A percentile compares a stretch with the other conserved stretches of the same genome.
Evolutionary conservation across 2,888 invertebrate genomes (phyloP).

Genomic region (Noctua fimbriata): DNA sequence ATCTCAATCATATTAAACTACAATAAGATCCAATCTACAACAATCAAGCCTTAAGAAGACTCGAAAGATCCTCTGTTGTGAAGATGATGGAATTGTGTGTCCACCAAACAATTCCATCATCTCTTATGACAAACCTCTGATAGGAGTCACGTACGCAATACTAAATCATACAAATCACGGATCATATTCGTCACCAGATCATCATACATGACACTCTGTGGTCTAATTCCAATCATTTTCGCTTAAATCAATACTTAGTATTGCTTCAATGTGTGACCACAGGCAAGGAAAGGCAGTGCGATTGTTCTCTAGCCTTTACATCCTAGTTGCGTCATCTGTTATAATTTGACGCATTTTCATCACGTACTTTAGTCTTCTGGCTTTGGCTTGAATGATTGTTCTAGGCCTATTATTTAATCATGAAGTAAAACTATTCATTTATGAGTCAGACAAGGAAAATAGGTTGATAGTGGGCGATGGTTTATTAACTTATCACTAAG

Average conservation of each 20-base stretch:
- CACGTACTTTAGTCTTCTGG: constrained; percentile 47
- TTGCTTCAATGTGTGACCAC: constrained; percentile 52
- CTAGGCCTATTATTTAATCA: constrained; percentile 41
- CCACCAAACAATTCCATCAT: constrained; percentile 31
- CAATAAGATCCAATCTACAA: not conserved
- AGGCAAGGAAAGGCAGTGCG: constrained; percentile 40
- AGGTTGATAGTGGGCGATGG: constrained; percentile 50
- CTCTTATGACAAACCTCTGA: constrained; percentile 49
- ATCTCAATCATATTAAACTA: constrained; percentile 15
- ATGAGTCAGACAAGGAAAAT: constrained; percentile 55
- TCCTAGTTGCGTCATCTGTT: constrained; percentile 57
- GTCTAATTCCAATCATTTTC: constrained; percentile 68
- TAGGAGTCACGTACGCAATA: constrained; percentile 59
- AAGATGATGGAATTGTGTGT: too few relatives aligned
- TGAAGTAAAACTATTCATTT: constrained; percentile 49
- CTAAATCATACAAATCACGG: constrained; percentile 29
- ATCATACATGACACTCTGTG: constrained; percentile 63
- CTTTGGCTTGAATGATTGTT: constrained; percentile 32
- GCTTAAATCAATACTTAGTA: constrained; percentile 62
- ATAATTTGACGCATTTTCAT: constrained; percentile 45
- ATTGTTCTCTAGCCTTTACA: constrained; percentile 47
- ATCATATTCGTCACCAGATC: constrained; percentile 51
- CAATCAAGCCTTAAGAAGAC: constrained; percentile 12
- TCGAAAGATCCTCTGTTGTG: constrained; percentile 18
- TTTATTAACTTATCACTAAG: constrained; percentile 58